phyloP scores from a whole-genome alignment of 2,888 invertebrate genomes.

The Dorcus hopei region DNA sequence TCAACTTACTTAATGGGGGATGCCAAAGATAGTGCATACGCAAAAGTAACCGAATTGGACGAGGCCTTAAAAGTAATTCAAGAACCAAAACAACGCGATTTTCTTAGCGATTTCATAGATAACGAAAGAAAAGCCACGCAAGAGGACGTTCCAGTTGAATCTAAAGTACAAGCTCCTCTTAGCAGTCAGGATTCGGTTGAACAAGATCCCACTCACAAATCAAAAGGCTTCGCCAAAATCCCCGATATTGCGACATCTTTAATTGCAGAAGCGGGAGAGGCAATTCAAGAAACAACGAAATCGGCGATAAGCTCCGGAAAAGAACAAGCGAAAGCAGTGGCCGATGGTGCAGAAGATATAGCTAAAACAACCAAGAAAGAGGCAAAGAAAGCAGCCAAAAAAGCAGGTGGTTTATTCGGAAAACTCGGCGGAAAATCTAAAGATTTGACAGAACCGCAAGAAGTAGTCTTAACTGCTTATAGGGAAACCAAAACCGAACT shows the following conservation, averaged over 20 bases:
- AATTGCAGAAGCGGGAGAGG: not conserved
- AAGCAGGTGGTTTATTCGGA: conserved; percentile 18
- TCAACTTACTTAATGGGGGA: not conserved
- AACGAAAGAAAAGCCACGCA: not conserved
- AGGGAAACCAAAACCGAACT: conserved; percentile 4
- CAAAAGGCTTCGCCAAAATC: too few species aligned
- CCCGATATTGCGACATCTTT: too few species aligned
- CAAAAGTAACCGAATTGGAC: not conserved
- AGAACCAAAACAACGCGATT: conserved; percentile 5
- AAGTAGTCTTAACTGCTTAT: not conserved
- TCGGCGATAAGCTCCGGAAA: not conserved
- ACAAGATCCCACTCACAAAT: too few species aligned
- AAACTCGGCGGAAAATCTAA: conserved; percentile 19
- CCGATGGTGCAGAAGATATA: conserved; percentile 1
- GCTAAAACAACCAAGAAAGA: conserved; percentile 11
- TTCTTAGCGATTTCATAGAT: conserved; percentile 10
- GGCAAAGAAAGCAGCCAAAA: conserved; percentile 17
- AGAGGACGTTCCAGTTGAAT: not conserved
- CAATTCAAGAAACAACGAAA: conserved; percentile 3
- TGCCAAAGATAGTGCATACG: conserved; percentile 7
- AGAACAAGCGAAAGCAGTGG: not conserved
- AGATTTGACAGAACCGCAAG: conserved; percentile 29
- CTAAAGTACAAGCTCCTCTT: too few species aligned
- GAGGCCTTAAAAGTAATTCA: too few species aligned
- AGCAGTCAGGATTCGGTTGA: too few species aligned